Percentiles rank a stretch among this genome's conserved stretches.
These are phyloP conservation scores for Lucifuga dentata DNA, from an alignment of 2,113 vertebrate species.

Conservation along the genomic window DNA sequence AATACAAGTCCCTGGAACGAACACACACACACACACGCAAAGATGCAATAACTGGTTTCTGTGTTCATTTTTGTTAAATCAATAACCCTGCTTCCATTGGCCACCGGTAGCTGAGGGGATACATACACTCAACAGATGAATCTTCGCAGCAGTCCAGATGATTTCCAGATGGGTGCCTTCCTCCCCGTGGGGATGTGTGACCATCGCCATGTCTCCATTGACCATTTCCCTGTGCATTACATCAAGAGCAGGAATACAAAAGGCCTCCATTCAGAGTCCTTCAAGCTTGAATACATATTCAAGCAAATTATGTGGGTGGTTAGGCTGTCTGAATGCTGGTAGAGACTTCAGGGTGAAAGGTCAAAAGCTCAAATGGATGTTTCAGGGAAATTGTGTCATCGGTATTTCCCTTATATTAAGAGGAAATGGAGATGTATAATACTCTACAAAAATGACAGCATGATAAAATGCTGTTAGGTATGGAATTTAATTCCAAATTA, in stretches of 20 bases:
- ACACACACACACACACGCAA: background rate
- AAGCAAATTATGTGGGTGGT: conserved; percentile 67
- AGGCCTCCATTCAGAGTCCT: conserved; percentile 44
- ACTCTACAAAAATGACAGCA: no score
- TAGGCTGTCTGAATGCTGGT: conserved; percentile 62
- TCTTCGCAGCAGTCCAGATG: conserved; percentile 44
- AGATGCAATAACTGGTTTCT: conserved; percentile 50
- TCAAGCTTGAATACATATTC: conserved; percentile 56
- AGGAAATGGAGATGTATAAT: background rate
- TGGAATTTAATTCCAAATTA: background rate
- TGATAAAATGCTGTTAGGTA: no score
- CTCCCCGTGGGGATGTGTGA: conserved; percentile 37
- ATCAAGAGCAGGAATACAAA: conserved; percentile 69
- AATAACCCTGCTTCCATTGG: conserved; percentile 37
- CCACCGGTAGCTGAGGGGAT: conserved; percentile 2
- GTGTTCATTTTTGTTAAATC: conserved; percentile 53
- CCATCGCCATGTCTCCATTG: conserved; percentile 29
- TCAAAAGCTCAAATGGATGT: conserved; percentile 52
- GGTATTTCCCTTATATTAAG: background rate
- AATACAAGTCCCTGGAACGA: conserved; percentile 18
- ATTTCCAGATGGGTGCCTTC: conserved; percentile 59
- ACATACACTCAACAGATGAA: conserved; percentile 31
- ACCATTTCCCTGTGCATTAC: conserved; percentile 61
- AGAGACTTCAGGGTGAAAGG: conserved; percentile 40
- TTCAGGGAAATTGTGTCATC: background rate